Base-by-base conservation (phyloP, 2,113 vertebrate species). In the Corythoichthys intestinalis region DNA sequence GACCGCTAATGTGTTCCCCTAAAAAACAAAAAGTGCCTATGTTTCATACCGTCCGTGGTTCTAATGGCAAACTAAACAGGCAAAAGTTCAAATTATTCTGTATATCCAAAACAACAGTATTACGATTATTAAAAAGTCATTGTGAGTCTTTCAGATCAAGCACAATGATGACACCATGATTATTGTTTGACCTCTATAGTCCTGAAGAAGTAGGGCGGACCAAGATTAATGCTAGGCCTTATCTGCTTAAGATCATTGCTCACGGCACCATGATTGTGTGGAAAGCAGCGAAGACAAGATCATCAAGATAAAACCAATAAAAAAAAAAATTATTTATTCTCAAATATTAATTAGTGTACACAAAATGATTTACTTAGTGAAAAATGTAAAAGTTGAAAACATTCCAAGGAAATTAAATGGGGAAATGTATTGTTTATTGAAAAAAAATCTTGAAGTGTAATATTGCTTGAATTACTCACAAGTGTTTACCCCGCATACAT, bases 211-310 rank as follows among this genome's bases (percentile, higher is more conserved):
- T 85, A 79, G 87, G 84, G 54, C 78, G 72, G 70, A 61, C 70
- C 81, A 75, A 87, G 86, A 87, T 89, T 86, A 89, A 82, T 83
- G 78, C 62, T 65, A 47, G 66, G 73, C 74, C 77, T 86, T 78
- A 87, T 82, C 75, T 77, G 28, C 66, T 47, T 34, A 34, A 47
- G 61, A 73, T 69, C 81, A 81, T 80, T 66, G 70, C 77, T 74
- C 73, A 68, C 57, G 72, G 54, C 49, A 59, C 79, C 70, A 52
- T 50, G 37, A 38, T 68, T 73, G 12, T 9, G n/a, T 71, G 37
- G 44, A 78, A 61, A 71, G 57, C 70, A 56, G 65, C 68, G 38
- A 65, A 61, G 61, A 71, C 66, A 11, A 57, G 20, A 56, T 72
- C 35, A 57, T 70, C 52, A 58, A 58, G 74, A 70, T 63, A 50